phyloP scores from a whole-genome alignment of 2,888 invertebrate genomes.

The Neoascia interrupta region DNA sequence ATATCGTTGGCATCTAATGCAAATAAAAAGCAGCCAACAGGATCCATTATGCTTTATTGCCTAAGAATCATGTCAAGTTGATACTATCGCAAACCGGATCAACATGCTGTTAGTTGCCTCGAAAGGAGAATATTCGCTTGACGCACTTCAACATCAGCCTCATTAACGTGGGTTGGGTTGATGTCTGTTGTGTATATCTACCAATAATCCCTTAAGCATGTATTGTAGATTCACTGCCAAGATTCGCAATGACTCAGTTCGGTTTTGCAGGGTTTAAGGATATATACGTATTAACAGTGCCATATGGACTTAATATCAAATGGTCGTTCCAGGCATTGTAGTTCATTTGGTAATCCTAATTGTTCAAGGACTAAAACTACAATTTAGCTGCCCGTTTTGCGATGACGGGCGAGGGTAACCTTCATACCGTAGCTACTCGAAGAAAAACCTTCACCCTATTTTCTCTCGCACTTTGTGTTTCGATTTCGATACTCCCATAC shows the following conservation, averaged over 20 bases:
- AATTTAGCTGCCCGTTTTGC: conserved; percentile 10
- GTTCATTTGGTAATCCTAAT: too few species aligned
- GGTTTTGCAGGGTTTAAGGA: too few species aligned
- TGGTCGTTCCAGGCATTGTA: too few species aligned
- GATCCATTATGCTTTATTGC: conserved; percentile 1
- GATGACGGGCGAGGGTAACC: background rate
- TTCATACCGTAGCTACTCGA: conserved; percentile 12
- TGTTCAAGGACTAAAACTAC: conserved; percentile 27
- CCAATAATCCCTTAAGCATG: too few species aligned
- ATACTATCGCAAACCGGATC: background rate
- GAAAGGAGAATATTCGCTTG: background rate
- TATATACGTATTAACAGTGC: too few species aligned
- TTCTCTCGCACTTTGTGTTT: conserved; percentile 9
- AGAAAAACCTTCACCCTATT: conserved; percentile 35
- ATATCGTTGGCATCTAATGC: background rate
- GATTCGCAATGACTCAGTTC: conserved; percentile 17
- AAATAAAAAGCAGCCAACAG: background rate
- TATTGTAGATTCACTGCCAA: too few species aligned
- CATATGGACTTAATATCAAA: too few species aligned
- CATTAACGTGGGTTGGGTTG: background rate
- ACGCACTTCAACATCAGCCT: background rate
- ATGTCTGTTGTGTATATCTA: too few species aligned
- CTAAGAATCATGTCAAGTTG: background rate
- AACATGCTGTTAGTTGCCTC: background rate
- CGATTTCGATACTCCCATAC: conserved; percentile 21